Percentiles rank a stretch among this genome's conserved stretches.
Evolutionary conservation across 2,113 vertebrate genomes (phyloP).

Genomic region (Microcebus griseorufus): DNA sequence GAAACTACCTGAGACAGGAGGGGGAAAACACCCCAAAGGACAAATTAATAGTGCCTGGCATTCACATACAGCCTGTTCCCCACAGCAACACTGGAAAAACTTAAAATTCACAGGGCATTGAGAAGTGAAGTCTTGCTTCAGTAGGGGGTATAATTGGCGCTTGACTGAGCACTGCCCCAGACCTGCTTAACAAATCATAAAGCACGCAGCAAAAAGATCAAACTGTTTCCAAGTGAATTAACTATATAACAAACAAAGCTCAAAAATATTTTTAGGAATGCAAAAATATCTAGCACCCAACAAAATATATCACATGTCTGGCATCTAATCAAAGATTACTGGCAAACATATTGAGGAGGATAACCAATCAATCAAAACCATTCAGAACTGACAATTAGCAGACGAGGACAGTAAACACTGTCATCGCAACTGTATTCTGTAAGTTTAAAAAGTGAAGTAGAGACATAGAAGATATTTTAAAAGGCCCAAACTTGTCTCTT

Average conservation of each 20-base stretch:
- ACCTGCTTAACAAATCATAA: not conserved
- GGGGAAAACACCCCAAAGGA: not conserved
- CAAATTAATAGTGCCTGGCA: not conserved
- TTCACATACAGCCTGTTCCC: not conserved
- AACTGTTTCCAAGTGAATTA: not conserved
- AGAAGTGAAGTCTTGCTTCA: not conserved
- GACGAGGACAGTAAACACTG: not conserved
- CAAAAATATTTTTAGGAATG: not conserved
- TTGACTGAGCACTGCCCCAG: not conserved
- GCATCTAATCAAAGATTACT: not conserved
- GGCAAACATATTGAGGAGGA: not conserved
- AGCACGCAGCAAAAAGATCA: not conserved
- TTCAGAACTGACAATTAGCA: not conserved
- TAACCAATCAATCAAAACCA: not conserved
- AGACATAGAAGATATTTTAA: not conserved
- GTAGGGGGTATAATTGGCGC: not conserved
- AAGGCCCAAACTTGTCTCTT: not conserved
- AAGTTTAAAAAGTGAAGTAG: slow-evolving; percentile 2
- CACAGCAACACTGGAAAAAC: not conserved
- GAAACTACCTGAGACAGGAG: not conserved
- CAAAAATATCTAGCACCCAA: not conserved
- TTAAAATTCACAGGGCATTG: not conserved
- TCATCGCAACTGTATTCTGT: not conserved
- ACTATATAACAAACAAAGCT: not conserved
- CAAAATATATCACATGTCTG: not conserved